Evolutionary conservation across 2,888 invertebrate species (phyloP).

Genomic region (Drosophila limbata): DNA sequence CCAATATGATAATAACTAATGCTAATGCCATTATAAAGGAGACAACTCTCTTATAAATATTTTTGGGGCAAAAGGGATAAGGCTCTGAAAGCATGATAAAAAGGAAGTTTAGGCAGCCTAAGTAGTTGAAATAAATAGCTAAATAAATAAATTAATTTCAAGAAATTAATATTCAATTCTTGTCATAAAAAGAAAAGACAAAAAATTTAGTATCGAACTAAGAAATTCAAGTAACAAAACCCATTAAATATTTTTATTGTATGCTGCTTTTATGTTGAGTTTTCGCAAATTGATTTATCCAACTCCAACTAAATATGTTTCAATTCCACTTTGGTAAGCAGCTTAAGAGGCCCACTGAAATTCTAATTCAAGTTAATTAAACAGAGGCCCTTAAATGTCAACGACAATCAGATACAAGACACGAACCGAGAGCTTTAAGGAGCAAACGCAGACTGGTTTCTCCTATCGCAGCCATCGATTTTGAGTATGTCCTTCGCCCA

Average conservation of each 20-base stretch:
- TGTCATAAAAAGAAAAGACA: too few relatives aligned
- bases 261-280: not conserved
- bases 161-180: not conserved
- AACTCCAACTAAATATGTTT: not conserved
- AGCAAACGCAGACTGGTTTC: constrained; percentile 56
- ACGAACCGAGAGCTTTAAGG: constrained; percentile 64
- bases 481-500: constrained; percentile 70
- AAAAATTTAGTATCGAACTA: too few relatives aligned
- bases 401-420: constrained; percentile 71
- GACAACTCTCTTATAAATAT: not conserved
- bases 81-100: not conserved
- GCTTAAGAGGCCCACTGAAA: constrained; percentile 38
- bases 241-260: not conserved
- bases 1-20: constrained; percentile 44
- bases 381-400: constrained; percentile 52
- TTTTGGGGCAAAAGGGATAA: not conserved
- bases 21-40: constrained; percentile 28
- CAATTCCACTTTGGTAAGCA: not conserved
- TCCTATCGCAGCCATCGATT: constrained; percentile 73
- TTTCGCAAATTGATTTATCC: not conserved
- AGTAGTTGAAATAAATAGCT: too few relatives aligned
- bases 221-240: too few relatives aligned
- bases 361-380: constrained; percentile 78
- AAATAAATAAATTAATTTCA: too few relatives aligned
- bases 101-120: too few relatives aligned